Base-by-base conservation (phyloP, 2,797 vertebrate genomes). In the Xenopus petersii region DNA sequence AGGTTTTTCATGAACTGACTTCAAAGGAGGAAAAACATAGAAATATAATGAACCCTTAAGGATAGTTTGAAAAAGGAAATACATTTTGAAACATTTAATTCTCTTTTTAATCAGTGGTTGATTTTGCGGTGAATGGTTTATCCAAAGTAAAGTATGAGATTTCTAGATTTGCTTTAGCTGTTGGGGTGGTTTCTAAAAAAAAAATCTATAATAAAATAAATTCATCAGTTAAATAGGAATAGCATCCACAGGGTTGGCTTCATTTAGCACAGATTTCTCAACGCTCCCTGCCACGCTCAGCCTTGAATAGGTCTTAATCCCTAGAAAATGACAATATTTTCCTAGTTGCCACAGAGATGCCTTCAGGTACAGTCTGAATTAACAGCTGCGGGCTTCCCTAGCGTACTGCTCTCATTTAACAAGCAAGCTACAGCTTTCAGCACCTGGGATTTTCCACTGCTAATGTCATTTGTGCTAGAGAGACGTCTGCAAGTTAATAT, bases 361-460 rank as follows among this genome's bases (percentile, higher is more conserved):
- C 48, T 54, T 46, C 68, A 15, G 73, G 70, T 4, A 63, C 55
- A 0, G 13, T 42, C 68, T 0, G 4, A 58, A 6, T 13, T 26
- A 73, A 74, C 68, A 83, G 64, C 79, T 73, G 75, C 8, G 48
- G 6, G 60, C 58, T 46, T 60, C 70, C 79, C 71, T 76, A 33
- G 54, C 69, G 67, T 24, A 74, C 67, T 48, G 26, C 10, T 16
- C 68, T 42, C 13, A 69, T 1, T 33, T 77, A 77, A 71, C 75
- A 67, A 62, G 69, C 64, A 46, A 54, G 60, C 75, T 72, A 56
- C 64, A 67, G 64, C 75, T 72, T 77, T 77, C 70, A 77, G 56
- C 75, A 77, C 75, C 75, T 67, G 75, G 75, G 75, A 67, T 67
- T 68, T 77, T 71, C 70, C 64, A 62, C 56, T 67, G 48, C 48